These are phyloP conservation scores for Actenoides lindsayi DNA, from an alignment of 2,113 vertebrate genomes.

Conservation along the genomic window DNA sequence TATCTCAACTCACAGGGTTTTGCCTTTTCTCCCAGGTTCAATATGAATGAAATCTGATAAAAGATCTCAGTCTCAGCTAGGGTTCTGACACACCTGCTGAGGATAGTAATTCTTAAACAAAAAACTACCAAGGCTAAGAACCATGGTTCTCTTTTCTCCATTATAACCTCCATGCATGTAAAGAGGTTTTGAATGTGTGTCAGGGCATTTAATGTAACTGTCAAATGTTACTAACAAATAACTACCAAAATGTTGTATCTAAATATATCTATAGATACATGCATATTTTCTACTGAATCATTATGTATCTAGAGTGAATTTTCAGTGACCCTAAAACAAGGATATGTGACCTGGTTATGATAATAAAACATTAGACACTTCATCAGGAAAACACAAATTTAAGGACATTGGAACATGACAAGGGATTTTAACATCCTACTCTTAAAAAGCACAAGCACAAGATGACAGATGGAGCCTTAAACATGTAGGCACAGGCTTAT, in stretches of 20 bases:
- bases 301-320: not conserved
- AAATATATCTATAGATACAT: not conserved
- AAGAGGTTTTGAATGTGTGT: not conserved
- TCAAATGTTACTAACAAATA: not conserved
- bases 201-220: not conserved
- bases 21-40: not conserved
- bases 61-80: not conserved
- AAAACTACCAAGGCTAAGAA: not conserved
- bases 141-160: fast-evolving
- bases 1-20: not conserved
- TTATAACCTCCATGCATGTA: not conserved
- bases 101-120: not conserved
- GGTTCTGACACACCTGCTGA: not conserved
- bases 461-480: not conserved
- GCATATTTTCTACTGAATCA: not conserved
- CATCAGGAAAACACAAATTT: not conserved
- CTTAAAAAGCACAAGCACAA: not conserved
- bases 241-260: not conserved
- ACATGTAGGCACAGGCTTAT: not conserved
- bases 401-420: not conserved
- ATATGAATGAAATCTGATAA: not conserved
- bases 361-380: not conserved
- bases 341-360: not conserved
- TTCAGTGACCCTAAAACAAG: not conserved
- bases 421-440: not conserved